A percentile compares a stretch with the other conserved stretches of the same genome.
Evolutionary conservation across 2,888 invertebrate species (phyloP).

Genomic region (Falcaria lacertinaria): DNA sequence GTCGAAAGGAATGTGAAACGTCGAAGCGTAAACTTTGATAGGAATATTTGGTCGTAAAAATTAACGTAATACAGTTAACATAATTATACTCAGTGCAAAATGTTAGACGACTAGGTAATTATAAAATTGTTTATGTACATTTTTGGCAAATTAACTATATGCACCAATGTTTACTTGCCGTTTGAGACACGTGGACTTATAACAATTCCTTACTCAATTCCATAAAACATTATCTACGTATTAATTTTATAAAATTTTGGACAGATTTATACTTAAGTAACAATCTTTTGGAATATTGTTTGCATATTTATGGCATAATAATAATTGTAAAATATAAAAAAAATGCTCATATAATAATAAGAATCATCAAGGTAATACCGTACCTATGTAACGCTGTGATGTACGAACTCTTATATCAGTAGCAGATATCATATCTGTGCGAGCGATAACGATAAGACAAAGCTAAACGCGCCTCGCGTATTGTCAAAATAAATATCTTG

Average conservation of each 20-base stretch:
- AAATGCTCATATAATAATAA: constrained; percentile 21
- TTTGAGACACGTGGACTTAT: not conserved
- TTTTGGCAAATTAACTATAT: constrained; percentile 50
- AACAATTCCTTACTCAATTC: not conserved
- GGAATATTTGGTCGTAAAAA: constrained; percentile 17
- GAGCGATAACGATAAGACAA: constrained; percentile 45
- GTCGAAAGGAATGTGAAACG: constrained; percentile 29
- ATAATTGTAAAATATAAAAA: constrained; percentile 31
- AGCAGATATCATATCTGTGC: constrained; percentile 53
- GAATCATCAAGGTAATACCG: constrained; percentile 23
- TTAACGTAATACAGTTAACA: constrained; percentile 12
- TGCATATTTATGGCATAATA: constrained; percentile 47
- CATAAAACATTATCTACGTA: not conserved
- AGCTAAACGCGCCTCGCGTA: constrained; percentile 33
- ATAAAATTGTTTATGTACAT: constrained; percentile 52
- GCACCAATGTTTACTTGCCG: constrained; percentile 13
- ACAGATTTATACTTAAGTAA: constrained; percentile 53
- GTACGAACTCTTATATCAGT: constrained; percentile 53
- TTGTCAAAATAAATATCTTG: constrained; percentile 43
- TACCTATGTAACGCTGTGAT: constrained; percentile 36
- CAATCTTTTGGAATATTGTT: constrained; percentile 15
- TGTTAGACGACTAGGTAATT: constrained; percentile 47
- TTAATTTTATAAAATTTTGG: constrained; percentile 30
- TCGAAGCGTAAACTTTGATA: constrained; percentile 7
- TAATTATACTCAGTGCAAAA: constrained; percentile 20